Evolutionary conservation across 2,113 vertebrate species (phyloP).

Genomic region (Herpetotheres cachinnans): DNA sequence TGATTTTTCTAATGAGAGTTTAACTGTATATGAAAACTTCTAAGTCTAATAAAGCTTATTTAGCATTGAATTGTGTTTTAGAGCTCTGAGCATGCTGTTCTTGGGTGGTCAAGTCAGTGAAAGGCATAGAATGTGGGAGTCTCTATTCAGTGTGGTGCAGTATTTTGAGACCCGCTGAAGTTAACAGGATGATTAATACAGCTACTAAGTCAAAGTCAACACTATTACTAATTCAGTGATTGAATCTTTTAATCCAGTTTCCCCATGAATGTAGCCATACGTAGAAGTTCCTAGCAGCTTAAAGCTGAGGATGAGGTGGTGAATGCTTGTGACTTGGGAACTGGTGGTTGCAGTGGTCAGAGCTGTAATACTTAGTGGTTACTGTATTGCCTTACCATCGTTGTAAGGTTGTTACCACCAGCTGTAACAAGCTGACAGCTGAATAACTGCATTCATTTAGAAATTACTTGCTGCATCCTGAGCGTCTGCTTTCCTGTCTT

Average conservation of each 20-base stretch:
- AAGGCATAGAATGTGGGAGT: not conserved
- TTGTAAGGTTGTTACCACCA: too few species aligned
- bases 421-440: not conserved
- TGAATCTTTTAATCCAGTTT: not conserved
- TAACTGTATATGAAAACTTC: not conserved
- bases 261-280: not conserved
- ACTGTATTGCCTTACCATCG: fast-evolving
- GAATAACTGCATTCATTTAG: not conserved
- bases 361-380: not conserved
- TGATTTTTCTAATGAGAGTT: not conserved
- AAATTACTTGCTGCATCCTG: fast-evolving
- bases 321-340: not conserved
- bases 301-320: not conserved
- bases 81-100: not conserved
- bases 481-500: not conserved
- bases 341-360: not conserved
- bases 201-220: not conserved
- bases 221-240: not conserved
- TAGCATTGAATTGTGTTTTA: not conserved
- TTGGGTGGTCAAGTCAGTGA: fast-evolving
- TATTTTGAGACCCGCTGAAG: not conserved
- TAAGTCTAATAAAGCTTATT: not conserved
- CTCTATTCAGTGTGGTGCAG: fast-evolving
- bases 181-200: not conserved
- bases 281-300: not conserved